Evolutionary conservation across 2,888 invertebrate genomes (phyloP), one percentile per base, ranked within the genome.

Genomic region (Trichopoda pennipes): DNA sequence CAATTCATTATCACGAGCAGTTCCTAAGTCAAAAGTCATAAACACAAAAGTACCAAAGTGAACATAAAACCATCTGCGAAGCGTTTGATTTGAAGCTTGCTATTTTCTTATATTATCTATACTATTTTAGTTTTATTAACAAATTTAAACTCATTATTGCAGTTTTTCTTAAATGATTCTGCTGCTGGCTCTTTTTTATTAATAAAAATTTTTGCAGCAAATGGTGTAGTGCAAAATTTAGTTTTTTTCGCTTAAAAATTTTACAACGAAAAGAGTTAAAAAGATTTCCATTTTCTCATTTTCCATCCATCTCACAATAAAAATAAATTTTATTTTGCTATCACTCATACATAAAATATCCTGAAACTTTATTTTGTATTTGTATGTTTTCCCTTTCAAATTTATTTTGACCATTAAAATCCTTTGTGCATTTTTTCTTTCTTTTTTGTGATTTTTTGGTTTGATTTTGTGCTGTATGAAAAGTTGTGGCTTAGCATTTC

Each of bases 401-500:
- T 14, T 53, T 53, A 53, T 14, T 53, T 61, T 61, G 61, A 61
- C 28, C 72, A 38, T 28, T 53, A 23, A 61, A 72, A 61, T 61
- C n/a, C n/a, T n/a, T n/a, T n/a, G n/a, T n/a, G n/a, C n/a, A n/a
- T 61, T 61, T 51, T 51, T 35, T 44, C 2, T 56, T 19, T 49
- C 35, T 0, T 16, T 49, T 38, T 60, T 60, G 19, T 9, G 10
- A 23, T 1, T 53, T 17, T 32, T n/a, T 28, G n/a, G 23, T 4
- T 28, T 3, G 8, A 1, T 38, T 2, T 16, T 23, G 9, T 23
- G 19, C 8, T 23, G 19, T 38, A 73, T 73, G 72, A 73, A 73
- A 73, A 53, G 72, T 44, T 73, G 72, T 73, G 61, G 51, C 53
- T 61, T 61, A 53, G 51, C 61, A 73, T 61, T 73, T 32, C 53